Percentiles rank a stretch among this genome's conserved stretches.
phyloP scores from a whole-genome alignment of 2,797 vertebrate species.

The Xenentodon cancila region DNA sequence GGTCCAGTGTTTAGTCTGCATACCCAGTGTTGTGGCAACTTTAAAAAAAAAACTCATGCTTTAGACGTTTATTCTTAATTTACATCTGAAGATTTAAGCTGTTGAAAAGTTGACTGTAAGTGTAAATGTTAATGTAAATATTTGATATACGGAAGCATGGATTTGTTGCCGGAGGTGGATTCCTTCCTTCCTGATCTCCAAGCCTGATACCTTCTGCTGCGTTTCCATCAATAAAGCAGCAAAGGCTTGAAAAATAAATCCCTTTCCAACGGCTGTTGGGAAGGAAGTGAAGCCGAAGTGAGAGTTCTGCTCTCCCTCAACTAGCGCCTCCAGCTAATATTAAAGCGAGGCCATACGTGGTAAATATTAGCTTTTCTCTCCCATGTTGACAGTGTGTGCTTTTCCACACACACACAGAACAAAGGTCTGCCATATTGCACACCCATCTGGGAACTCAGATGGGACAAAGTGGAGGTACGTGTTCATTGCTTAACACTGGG shows the following conservation, averaged over 20 bases:
- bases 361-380: conserved; percentile 86
- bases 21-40: no score
- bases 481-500: conserved; percentile 61
- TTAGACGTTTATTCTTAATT: no score
- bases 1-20: no score
- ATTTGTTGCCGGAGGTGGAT: no score
- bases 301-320: conserved; percentile 66
- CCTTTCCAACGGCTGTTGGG: conserved; percentile 27
- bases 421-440: conserved; percentile 80
- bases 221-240: conserved; percentile 40
- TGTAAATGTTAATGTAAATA: no score
- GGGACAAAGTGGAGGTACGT: conserved; percentile 52
- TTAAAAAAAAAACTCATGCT: no score
- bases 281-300: conserved; percentile 57
- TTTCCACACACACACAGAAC: conserved; percentile 81
- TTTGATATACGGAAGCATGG: no score
- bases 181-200: not conserved
- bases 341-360: conserved; percentile 80
- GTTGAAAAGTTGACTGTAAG: no score
- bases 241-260: conserved; percentile 28
- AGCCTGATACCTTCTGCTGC: conserved; percentile 4
- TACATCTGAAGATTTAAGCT: no score
- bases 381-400: conserved; percentile 83
- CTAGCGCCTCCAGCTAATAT: conserved; percentile 78
- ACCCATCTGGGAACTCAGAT: conserved; percentile 70